Percentiles rank a stretch among this genome's conserved stretches.
These are phyloP conservation scores for Agrotis puta DNA, from an alignment of 2,888 invertebrate genomes.

Conservation along the genomic window DNA sequence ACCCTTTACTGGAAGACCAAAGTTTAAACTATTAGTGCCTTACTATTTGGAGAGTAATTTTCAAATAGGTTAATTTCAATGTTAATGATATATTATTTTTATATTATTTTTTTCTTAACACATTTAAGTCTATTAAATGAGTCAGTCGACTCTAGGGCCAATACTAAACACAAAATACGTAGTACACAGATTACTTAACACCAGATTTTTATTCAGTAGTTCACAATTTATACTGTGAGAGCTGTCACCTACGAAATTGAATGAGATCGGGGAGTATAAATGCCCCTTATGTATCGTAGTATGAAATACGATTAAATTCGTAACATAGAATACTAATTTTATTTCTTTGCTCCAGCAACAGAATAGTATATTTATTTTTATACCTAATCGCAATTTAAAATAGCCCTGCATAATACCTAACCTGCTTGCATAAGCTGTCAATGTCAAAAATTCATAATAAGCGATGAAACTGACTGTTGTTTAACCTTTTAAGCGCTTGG, in stretches of 20 bases:
- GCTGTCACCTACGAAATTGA: not conserved
- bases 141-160: not conserved
- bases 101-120: not conserved
- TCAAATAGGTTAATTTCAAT: not conserved
- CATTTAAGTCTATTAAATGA: not conserved
- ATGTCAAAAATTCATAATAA: not conserved
- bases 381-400: no score
- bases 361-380: no score
- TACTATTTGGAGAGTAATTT: not conserved
- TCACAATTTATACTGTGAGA: not conserved
- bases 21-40: not conserved
- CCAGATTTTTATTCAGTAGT: not conserved
- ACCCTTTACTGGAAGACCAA: constrained; percentile 15
- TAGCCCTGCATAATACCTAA: no score
- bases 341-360: no score
- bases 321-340: no score
- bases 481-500: no score
- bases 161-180: not conserved
- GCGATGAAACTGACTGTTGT: not conserved
- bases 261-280: not conserved
- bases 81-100: not conserved
- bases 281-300: no score
- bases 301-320: no score
- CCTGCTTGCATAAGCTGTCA: not conserved
- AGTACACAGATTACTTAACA: not conserved